Evolutionary conservation across 2,797 vertebrate genomes (phyloP), one percentile per base, ranked within the genome.

Genomic region (Cirrhinus mrigala): DNA sequence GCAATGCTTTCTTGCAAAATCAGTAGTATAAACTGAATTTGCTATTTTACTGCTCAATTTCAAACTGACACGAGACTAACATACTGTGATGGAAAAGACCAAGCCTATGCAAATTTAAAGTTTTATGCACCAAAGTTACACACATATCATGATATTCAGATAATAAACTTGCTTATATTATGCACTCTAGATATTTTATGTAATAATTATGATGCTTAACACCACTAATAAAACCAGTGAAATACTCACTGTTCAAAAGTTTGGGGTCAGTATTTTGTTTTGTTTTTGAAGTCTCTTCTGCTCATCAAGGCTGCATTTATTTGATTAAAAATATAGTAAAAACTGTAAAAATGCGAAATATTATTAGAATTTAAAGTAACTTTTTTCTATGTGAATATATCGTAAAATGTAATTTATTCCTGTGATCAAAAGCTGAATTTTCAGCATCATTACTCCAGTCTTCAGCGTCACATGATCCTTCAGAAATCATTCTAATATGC

Each of bases 401-500:
- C 0, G 1, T 20, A 11, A 29, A 33, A 1, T 3, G 0, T 3
- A 6, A 29, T 74, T 18, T 20, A 29, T 27, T 50, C 0, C 44
- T 4, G n/a, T 24, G n/a, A 48, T 24, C 6, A 71, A 48, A 44
- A 46, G 6, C 3, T 48, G 44, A 44, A 44, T 44, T 46, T 71
- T 22, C 11, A 71, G 8, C n/a, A 74, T 74, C 14, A 50, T 27
- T 50, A 27, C 70, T 50, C 15, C 46, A 73, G 22, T n/a, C n/a
- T 58, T n/a, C 8, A 58, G 54, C n/a, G 54, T 58, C 54, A 58
- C 54, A n/a, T 58, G 54, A 58, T 58, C 20, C 54, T 58, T 58
- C 20, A 58, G 54, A 58, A 58, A 58, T 58, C 18, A 56, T 22
- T 22, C 8, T 60, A 12, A 71, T 9, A 24, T 24, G 3, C 6